phyloP scores from a whole-genome alignment of 2,888 invertebrate species.

The Kryphioiulus occultus region DNA sequence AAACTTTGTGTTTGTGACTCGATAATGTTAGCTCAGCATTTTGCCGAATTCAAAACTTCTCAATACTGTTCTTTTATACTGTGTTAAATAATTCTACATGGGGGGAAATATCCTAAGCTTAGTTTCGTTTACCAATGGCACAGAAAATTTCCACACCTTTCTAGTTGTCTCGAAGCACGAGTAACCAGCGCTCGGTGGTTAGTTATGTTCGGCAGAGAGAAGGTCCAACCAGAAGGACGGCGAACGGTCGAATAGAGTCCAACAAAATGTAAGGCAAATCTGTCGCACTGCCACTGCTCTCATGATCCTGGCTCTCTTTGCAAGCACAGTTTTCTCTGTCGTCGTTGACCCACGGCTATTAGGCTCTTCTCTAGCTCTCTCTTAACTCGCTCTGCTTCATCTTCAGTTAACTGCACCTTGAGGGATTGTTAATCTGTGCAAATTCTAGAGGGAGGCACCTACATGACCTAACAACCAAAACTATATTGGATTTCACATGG shows the following conservation, averaged over 20 bases:
- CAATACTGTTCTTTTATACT: too few species aligned
- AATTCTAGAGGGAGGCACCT: background rate
- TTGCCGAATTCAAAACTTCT: too few species aligned
- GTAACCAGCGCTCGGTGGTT: conserved; percentile 46
- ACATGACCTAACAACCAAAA: background rate
- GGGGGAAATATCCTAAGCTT: too few species aligned
- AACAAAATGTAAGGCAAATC: conserved; percentile 47
- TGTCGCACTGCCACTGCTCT: background rate
- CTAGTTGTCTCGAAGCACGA: conserved; percentile 46
- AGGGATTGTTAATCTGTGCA: background rate
- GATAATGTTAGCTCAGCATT: too few species aligned
- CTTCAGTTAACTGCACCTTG: background rate
- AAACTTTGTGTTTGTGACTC: background rate
- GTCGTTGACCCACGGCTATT: background rate
- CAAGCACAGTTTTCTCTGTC: background rate
- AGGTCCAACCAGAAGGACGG: conserved; percentile 46
- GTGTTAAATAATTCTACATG: too few species aligned
- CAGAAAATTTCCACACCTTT: conserved; percentile 37
- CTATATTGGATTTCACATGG: background rate
- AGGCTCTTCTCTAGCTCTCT: background rate
- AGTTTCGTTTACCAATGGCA: conserved; percentile 10
- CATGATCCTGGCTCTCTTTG: background rate
- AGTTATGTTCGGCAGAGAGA: conserved; percentile 50
- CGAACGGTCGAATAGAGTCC: conserved; percentile 43
- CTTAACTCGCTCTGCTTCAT: background rate